Percentiles rank a stretch among this genome's conserved stretches.
These are phyloP conservation scores for Cossypha niveicapilla DNA, from an alignment of 2,797 vertebrate species.

Conservation along the genomic window DNA sequence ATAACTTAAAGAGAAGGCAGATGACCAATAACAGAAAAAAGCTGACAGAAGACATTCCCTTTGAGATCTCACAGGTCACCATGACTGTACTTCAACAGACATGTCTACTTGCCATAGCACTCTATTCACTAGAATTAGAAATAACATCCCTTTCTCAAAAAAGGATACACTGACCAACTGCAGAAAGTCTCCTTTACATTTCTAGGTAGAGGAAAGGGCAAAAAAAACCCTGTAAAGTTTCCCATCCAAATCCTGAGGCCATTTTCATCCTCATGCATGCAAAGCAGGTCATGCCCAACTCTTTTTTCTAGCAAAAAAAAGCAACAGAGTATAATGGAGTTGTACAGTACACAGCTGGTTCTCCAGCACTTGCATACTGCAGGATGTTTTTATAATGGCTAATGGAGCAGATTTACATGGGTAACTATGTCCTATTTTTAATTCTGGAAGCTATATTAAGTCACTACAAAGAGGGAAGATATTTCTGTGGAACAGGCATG, in stretches of 20 bases:
- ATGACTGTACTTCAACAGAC: background rate
- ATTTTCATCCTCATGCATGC: background rate
- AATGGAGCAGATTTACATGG: background rate
- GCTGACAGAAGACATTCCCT: background rate
- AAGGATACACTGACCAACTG: background rate
- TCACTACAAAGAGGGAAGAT: background rate
- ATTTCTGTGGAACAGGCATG: background rate
- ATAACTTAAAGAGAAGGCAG: background rate
- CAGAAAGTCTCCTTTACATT: background rate
- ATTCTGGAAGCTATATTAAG: conserved; percentile 23
- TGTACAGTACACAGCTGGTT: background rate
- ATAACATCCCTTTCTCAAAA: background rate
- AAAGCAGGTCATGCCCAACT: background rate
- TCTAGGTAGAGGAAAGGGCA: background rate
- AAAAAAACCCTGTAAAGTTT: background rate
- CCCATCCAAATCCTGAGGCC: background rate
- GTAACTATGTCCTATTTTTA: conserved; percentile 24
- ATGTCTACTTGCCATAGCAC: background rate
- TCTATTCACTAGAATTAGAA: background rate
- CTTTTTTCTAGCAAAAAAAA: background rate
- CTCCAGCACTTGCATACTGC: background rate
- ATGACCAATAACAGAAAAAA: background rate
- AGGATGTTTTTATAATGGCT: background rate
- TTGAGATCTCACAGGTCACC: background rate
- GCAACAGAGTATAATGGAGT: background rate